Evolutionary conservation across 1,140 invertebrate species (phyloP).

Genomic region (Saccostrea glomerata): DNA sequence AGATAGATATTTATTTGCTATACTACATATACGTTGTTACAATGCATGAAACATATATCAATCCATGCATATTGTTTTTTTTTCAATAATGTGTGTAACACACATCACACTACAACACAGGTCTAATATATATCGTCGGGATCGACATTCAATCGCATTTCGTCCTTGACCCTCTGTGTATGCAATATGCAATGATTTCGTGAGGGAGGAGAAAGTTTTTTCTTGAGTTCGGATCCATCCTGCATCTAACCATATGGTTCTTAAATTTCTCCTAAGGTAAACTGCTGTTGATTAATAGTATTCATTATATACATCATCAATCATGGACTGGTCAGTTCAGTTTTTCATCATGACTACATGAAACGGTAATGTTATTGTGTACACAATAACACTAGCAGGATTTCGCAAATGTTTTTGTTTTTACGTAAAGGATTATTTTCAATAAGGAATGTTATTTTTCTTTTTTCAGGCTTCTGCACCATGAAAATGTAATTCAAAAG

Average conservation of each 20-base stretch:
- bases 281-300: background rate
- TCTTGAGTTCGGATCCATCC: background rate
- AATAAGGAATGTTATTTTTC: background rate
- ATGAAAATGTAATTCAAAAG: constrained; percentile 9
- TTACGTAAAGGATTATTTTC: background rate
- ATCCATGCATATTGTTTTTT: no score
- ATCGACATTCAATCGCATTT: background rate
- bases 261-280: constrained; percentile 1
- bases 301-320: background rate
- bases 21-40: no score
- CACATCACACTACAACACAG: no score
- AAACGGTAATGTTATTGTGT: no score
- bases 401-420: no score
- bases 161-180: background rate
- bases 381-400: no score
- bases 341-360: no score
- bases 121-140: background rate
- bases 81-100: no score
- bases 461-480: constrained; percentile 18
- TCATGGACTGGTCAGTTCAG: no score
- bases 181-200: background rate
- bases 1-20: no score
- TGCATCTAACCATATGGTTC: background rate
- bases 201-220: background rate
- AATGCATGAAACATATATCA: no score